A percentile compares a stretch with the other conserved stretches of the same genome.
phyloP scores from a whole-genome alignment of 2,113 vertebrate species.

The Andinoacara biseriatus region DNA sequence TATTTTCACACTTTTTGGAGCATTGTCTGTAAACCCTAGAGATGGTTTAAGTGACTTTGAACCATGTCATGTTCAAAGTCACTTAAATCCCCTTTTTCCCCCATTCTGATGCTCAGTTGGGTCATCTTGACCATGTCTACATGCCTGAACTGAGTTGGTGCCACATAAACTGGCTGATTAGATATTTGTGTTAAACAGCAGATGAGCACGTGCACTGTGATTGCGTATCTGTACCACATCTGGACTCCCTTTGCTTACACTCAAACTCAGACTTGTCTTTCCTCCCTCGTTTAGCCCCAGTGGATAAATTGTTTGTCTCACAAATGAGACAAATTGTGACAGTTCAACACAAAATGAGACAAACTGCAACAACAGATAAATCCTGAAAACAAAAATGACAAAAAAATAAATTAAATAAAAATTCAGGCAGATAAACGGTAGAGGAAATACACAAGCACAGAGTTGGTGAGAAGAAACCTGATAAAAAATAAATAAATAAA shows the following conservation, averaged over 20 bases:
- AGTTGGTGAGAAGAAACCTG: not conserved
- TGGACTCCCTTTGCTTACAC: not conserved
- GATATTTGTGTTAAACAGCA: too few species aligned
- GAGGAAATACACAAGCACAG: not conserved
- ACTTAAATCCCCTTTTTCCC: not conserved
- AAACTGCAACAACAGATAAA: not conserved
- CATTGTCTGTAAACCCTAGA: not conserved
- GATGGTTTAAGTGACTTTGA: not conserved
- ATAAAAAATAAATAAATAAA: not conserved
- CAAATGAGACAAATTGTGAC: not conserved
- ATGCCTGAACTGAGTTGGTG: not conserved
- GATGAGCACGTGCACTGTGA: not conserved
- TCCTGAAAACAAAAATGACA: not conserved
- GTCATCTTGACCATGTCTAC: not conserved
- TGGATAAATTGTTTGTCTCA: not conserved
- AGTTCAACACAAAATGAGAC: not conserved
- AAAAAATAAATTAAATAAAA: not conserved
- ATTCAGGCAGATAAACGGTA: not conserved
- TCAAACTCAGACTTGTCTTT: not conserved
- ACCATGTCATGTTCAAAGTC: not conserved
- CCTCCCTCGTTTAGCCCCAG: not conserved
- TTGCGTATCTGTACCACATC: not conserved
- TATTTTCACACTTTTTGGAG: not conserved
- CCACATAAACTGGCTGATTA: not conserved
- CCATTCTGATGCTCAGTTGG: not conserved